Evolutionary conservation across 2,888 invertebrate species (phyloP).

Genomic region (Polietes domitor): DNA sequence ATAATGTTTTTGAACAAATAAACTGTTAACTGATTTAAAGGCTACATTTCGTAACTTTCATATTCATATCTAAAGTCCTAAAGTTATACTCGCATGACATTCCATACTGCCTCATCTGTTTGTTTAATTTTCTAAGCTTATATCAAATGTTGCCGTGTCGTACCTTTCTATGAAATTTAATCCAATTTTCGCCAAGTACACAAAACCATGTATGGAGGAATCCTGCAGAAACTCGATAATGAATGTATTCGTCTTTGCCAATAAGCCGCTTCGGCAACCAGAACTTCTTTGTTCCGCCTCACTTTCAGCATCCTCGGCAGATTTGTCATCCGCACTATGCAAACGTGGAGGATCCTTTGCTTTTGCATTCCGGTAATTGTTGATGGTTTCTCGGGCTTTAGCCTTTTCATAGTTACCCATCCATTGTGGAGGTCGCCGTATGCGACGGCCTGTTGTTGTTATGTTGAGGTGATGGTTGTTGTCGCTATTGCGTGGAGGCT

Average conservation of each 20-base stretch:
- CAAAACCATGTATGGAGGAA: slow-evolving; percentile 80
- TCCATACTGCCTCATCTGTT: too few species aligned
- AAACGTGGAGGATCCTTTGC: slow-evolving; percentile 15
- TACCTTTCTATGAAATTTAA: slow-evolving; percentile 79
- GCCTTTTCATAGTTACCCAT: slow-evolving; percentile 28
- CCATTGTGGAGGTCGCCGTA: slow-evolving; percentile 66
- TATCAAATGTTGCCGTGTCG: slow-evolving; percentile 52
- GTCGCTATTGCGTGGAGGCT: background rate
- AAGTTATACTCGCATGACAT: too few species aligned
- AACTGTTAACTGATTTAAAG: too few species aligned
- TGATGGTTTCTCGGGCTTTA: slow-evolving; percentile 31
- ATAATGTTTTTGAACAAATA: too few species aligned
- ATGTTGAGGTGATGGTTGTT: slow-evolving; percentile 27
- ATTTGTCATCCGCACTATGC: background rate
- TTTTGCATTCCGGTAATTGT: slow-evolving; percentile 38
- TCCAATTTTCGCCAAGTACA: slow-evolving; percentile 79
- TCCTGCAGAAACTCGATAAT: slow-evolving; percentile 78
- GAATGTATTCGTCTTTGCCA: slow-evolving; percentile 74
- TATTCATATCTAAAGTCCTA: too few species aligned
- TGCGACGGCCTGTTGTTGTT: slow-evolving; percentile 68
- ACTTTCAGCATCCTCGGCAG: background rate
- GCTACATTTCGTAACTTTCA: too few species aligned
- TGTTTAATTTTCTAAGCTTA: too few species aligned
- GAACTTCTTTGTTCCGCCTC: slow-evolving; percentile 17
- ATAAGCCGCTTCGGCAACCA: slow-evolving; percentile 50